Evolutionary conservation across 2,113 vertebrate species (phyloP), one percentile per base, ranked within the genome.

Genomic region (Nycticorax nycticorax): DNA sequence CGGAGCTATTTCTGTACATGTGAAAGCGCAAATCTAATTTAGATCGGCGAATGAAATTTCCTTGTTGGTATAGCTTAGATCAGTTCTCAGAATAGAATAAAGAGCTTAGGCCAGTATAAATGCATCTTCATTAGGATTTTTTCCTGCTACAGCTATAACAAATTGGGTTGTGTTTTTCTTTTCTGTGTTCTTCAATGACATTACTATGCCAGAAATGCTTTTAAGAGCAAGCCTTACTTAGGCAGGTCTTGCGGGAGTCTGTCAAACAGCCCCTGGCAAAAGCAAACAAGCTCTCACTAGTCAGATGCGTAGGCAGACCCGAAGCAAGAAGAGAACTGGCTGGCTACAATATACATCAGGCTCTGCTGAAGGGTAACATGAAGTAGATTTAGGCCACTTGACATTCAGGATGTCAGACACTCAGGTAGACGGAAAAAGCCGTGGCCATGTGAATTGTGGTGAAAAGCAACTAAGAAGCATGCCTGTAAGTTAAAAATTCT

Each of bases 181-280:
- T 64, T 57, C 66, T 11, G 0, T 56, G 73, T 47, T 95, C 68
- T 91, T 83, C 79, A 39, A 21, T 62, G 96, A 85, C 93, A 69
- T 5, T 88, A 60, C 89, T 85, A 87, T 96, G 96, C 93, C 92
- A 96, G 87, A 69, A 94, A 96, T 93, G 94, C 94, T 96, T 96
- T 96, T 93, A 94, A 91, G 81, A 89, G 87, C 84, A 73, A 89
- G 48, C 77, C 81, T 85, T 87, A 77, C 92, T 85, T 66, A 56
- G 79, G 88, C 88, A 92, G 80, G 60, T 89, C 92, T 72, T 84
- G 76, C 2, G 4, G 47, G 88, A 94, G 63, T 68, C 77, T 91
- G 86, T 94, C 92, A 93, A 92, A 89, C 52, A 97, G 84, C 76
- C 80, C 55, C 83, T 81, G 89, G 90, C 60, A 64, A 94, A 93